A percentile compares a stretch with the other conserved stretches of the same genome.
These are phyloP conservation scores for Oscheius sp. DNA, from an alignment of 1,140 invertebrate genomes.

Conservation along the genomic window DNA sequence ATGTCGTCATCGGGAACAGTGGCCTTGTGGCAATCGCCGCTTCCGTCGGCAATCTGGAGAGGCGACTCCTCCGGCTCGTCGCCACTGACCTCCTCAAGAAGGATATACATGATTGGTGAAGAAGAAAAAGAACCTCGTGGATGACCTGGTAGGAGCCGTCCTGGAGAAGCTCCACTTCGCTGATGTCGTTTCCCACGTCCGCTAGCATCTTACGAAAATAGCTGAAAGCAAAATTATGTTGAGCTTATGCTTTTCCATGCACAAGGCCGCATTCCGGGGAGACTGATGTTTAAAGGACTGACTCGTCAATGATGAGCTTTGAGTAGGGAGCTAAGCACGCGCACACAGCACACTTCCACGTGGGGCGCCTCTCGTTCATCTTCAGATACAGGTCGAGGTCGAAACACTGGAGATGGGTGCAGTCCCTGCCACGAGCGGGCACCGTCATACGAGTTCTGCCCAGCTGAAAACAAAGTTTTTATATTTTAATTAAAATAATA, in stretches of 20 bases:
- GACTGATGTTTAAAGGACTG: conserved; percentile 49
- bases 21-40: background rate
- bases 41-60: too few relatives aligned
- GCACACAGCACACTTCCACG: conserved; percentile 96
- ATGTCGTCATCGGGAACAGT: background rate
- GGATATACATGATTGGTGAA: background rate
- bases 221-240: too few relatives aligned
- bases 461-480: too few relatives aligned
- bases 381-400: conserved; percentile 79
- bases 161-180: conserved; percentile 52
- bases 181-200: conserved; percentile 53
- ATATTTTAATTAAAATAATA: conserved; percentile 10
- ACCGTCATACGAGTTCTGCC: conserved; percentile 80
- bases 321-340: conserved; percentile 85
- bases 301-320: conserved; percentile 85
- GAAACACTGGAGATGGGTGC: conserved; percentile 94
- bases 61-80: conserved; percentile 63
- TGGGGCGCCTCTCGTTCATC: conserved; percentile 98
- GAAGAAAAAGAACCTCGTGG: conserved; percentile 32
- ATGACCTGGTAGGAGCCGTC: conserved; percentile 50
- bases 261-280: too few relatives aligned
- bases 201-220: conserved; percentile 74
- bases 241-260: too few relatives aligned
- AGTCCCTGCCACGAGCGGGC: conserved; percentile 83
- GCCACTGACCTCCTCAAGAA: conserved; percentile 63